These are phyloP conservation scores for Drosophila kanekoi DNA, from an alignment of 2,888 invertebrate genomes.

Conservation along the genomic window DNA sequence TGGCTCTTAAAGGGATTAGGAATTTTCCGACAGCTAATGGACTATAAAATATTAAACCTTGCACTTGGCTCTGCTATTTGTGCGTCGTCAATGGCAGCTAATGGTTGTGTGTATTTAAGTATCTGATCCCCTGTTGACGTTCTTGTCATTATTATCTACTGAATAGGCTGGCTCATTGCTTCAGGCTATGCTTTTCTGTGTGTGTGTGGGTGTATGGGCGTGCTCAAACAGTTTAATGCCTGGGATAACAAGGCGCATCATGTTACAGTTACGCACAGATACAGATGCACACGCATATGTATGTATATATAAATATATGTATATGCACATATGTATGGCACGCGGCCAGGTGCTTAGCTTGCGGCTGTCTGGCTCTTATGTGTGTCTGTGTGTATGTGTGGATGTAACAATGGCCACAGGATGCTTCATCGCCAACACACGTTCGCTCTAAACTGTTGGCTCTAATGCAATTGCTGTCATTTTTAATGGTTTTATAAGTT, in stretches of 20 bases:
- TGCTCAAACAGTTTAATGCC: constrained; percentile 71
- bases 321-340: constrained; percentile 20
- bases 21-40: constrained; percentile 1
- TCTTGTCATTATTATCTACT: constrained; percentile 64
- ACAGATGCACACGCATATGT: constrained; percentile 15
- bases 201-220: constrained; percentile 16
- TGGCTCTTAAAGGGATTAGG: background rate
- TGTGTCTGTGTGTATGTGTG: constrained; percentile 11
- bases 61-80: background rate
- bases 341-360: constrained; percentile 35
- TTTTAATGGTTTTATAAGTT: constrained; percentile 77
- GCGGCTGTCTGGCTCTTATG: background rate
- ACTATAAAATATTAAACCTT: constrained; percentile 4
- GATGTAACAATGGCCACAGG: constrained; percentile 21
- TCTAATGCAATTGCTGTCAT: constrained; percentile 70
- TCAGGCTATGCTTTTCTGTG: constrained; percentile 29
- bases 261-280: constrained; percentile 37
- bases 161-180: constrained; percentile 57
- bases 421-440: constrained; percentile 17
- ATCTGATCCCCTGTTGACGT: constrained; percentile 41
- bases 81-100: background rate
- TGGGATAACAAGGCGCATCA: constrained; percentile 66
- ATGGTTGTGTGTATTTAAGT: constrained; percentile 40
- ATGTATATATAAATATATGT: constrained; percentile 8
- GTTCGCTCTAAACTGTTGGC: constrained; percentile 41